Evolutionary conservation across 2,113 vertebrate genomes (phyloP).

Genomic region (Athene noctua): DNA sequence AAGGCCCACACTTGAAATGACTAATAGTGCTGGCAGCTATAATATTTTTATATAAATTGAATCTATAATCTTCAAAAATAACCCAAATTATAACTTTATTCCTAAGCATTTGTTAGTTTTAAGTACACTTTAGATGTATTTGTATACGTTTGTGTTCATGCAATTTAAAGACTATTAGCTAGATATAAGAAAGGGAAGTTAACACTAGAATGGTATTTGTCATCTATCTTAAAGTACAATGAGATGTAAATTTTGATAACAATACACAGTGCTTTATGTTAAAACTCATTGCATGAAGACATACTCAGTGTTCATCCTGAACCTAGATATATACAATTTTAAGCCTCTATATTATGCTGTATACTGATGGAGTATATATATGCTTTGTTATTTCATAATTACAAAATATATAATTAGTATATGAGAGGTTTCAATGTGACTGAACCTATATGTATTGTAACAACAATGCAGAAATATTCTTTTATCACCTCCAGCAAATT

Average conservation of each 20-base stretch:
- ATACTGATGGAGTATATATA: not conserved
- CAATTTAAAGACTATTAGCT: not conserved
- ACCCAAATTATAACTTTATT: not conserved
- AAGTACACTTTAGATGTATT: not conserved
- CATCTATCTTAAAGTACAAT: not conserved
- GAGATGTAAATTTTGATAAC: not conserved
- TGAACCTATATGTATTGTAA: rapidly evolving
- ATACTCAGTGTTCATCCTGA: not conserved
- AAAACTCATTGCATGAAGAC: not conserved
- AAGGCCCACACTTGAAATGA: not conserved
- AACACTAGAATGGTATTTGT: not conserved
- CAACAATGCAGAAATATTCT: not conserved
- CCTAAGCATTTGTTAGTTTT: not conserved
- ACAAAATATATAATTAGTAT: not conserved
- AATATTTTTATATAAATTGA: not conserved
- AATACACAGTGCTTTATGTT: not conserved
- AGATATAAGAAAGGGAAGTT: not conserved
- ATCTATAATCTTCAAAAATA: not conserved
- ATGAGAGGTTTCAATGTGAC: rapidly evolving
- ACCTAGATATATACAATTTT: not conserved
- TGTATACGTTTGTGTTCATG: not conserved
- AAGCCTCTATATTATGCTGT: not conserved
- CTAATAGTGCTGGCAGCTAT: not conserved
- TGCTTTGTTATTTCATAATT: not conserved
- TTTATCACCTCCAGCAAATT: not conserved